Evolutionary conservation across 2,888 invertebrate species (phyloP), one percentile per base, ranked within the genome.

Genomic region (Chymomyza procnemis): DNA sequence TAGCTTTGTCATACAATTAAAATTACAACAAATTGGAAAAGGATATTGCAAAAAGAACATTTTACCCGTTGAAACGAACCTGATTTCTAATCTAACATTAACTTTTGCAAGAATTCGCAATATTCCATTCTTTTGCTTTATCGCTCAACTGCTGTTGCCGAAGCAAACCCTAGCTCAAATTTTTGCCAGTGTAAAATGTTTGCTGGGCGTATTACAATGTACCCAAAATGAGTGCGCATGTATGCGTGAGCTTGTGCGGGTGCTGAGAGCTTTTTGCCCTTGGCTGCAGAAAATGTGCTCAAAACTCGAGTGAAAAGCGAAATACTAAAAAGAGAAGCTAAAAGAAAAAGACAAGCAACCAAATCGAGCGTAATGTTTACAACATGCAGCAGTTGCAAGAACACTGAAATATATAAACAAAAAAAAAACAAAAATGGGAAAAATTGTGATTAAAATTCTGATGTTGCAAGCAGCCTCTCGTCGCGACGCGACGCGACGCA

Each of bases 121-220:
- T n/a, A n/a, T n/a, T n/a, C n/a, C n/a, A n/a, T n/a, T n/a, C n/a
- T n/a, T n/a, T n/a, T n/a, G n/a, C n/a, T n/a, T n/a, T n/a, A n/a
- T n/a, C n/a, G n/a, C n/a, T n/a, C 26, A 26, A 8, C 26, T 26
- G 1, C 8, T 26, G 4, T 26, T 26, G 6, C 26, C 22, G 1
- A 26, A 26, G 6, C 26, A 26, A 26, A 26, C 26, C 26, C 4
- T 26, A 26, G 12, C 34, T n/a, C n/a, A n/a, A 5, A 41, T 41
- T 41, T 41, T 41, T 12, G 12, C 3, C 34, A 41, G 34, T 41
- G 34, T 41, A 41, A 41, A 18, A 50, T 14, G 50, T 50, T 50
- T 50, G 50, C 19, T 50, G 50, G 50, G 76, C 74, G 74, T 86
- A 70, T 86, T 75, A 78, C 68, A 72, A 62, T 62, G 50, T 50